phyloP scores from a whole-genome alignment of 2,888 invertebrate species.

The Allacma fusca region DNA sequence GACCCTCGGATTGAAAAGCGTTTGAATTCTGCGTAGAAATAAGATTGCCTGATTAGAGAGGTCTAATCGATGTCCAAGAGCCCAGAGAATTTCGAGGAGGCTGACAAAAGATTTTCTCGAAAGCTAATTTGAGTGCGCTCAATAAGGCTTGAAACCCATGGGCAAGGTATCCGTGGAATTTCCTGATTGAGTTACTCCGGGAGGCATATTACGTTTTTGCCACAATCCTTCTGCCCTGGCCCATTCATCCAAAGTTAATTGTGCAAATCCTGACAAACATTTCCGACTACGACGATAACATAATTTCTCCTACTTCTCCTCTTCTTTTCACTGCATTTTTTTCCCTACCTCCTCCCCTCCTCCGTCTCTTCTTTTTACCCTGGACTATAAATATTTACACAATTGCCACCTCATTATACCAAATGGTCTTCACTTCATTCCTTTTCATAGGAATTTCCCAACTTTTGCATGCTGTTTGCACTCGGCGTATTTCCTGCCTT shows the following conservation, averaged over 20 bases:
- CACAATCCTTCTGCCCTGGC: constrained; percentile 35
- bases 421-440: constrained; percentile 28
- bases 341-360: background rate
- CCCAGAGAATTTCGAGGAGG: background rate
- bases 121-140: constrained; percentile 34
- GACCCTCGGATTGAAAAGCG: background rate
- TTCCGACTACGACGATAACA: constrained; percentile 31
- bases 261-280: constrained; percentile 37
- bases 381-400: constrained; percentile 35
- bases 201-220: constrained; percentile 26
- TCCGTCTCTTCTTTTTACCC: background rate
- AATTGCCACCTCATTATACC: constrained; percentile 33
- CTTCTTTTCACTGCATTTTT: constrained; percentile 2
- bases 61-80: constrained; percentile 23
- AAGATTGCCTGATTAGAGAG: background rate
- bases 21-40: background rate
- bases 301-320: constrained; percentile 17
- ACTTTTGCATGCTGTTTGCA: constrained; percentile 8
- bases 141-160: constrained; percentile 37
- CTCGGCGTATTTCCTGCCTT: background rate
- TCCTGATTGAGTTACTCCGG: constrained; percentile 32
- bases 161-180: constrained; percentile 37
- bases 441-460: constrained; percentile 32
- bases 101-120: constrained; percentile 35
- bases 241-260: constrained; percentile 37